A percentile compares a stretch with the other conserved stretches of the same genome.
These are phyloP conservation scores for Oophaga pumilio DNA, from an alignment of 2,113 vertebrate genomes.

Conservation along the genomic window DNA sequence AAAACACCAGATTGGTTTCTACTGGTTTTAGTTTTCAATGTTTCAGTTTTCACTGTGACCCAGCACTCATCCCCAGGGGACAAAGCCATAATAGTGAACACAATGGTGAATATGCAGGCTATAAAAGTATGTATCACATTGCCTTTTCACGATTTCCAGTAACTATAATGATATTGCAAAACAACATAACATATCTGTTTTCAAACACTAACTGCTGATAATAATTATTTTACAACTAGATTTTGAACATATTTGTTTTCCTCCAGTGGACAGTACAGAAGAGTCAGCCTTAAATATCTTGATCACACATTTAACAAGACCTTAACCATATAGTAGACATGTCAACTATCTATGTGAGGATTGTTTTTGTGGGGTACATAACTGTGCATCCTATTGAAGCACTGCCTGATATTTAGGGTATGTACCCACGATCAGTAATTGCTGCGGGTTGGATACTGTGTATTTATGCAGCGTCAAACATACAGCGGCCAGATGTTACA, in stretches of 20 bases:
- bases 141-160: constrained; percentile 5
- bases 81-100: constrained; percentile 35
- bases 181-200: background rate
- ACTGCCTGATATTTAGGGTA: background rate
- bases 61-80: background rate
- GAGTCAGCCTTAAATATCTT: background rate
- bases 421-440: background rate
- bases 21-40: constrained; percentile 15
- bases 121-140: constrained; percentile 28
- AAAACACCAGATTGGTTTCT: constrained; percentile 38
- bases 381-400: background rate
- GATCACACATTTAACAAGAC: background rate
- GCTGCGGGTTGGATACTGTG: too few relatives aligned
- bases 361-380: background rate
- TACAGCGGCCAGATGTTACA: too few relatives aligned
- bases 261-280: background rate
- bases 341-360: background rate
- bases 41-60: constrained; percentile 18
- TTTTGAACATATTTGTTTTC: background rate
- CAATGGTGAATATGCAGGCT: constrained; percentile 25
- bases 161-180: background rate
- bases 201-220: background rate
- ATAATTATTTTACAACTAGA: background rate
- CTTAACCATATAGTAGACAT: background rate
- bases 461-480: too few relatives aligned